Evolutionary conservation across 2,797 vertebrate species (phyloP).

Genomic region (Enteromius thamalakanensis): DNA sequence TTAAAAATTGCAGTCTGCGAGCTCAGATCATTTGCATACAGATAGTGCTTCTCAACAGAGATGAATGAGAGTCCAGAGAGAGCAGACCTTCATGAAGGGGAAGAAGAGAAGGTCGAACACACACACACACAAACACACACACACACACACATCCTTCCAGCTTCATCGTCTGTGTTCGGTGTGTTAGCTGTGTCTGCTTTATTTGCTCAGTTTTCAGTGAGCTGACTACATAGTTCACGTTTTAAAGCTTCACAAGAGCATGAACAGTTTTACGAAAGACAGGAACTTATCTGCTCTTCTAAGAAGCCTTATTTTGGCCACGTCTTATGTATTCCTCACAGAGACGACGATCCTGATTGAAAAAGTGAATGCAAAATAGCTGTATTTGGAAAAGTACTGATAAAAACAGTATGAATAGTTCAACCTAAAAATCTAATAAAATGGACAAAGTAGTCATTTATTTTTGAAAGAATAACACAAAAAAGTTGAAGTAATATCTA

Average conservation of each 20-base stretch:
- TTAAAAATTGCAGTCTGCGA: constrained; percentile 8
- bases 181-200: not conserved
- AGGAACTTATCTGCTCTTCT: not conserved
- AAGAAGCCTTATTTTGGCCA: not conserved
- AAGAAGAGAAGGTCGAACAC: not conserved
- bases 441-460: not conserved
- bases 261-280: not conserved
- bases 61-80: constrained; percentile 16
- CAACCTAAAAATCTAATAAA: not conserved
- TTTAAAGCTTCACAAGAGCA: not conserved
- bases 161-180: not conserved
- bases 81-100: constrained; percentile 7
- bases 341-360: not conserved
- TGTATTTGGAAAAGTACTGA: not conserved
- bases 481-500: not conserved
- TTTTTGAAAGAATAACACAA: not conserved
- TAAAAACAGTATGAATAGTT: not conserved
- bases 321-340: not conserved
- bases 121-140: not conserved
- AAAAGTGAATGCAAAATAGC: not conserved
- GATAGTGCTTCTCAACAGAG: constrained; percentile 30
- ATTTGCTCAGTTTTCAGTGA: not conserved
- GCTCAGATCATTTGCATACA: constrained; percentile 38
- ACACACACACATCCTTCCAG: not conserved
- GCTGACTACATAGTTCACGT: not conserved